phyloP scores from a whole-genome alignment of 1,140 invertebrate species.

The Tribolium madens region DNA sequence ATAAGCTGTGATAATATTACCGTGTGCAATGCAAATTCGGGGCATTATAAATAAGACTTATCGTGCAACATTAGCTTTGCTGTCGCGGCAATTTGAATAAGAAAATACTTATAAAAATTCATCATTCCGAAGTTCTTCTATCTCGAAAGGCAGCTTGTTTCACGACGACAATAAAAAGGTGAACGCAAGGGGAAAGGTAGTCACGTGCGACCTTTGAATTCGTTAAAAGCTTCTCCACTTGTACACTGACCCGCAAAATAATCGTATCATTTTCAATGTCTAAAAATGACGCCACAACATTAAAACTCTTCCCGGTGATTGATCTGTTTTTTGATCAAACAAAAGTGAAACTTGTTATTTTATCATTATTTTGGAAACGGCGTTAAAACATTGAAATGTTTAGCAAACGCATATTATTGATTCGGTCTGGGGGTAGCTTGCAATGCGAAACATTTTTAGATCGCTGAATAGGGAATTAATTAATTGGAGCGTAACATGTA shows the following conservation, averaged over 20 bases:
- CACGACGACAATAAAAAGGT: conserved; percentile 15
- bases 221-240: background rate
- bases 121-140: conserved; percentile 12
- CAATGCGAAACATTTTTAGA: background rate
- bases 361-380: background rate
- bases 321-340: background rate
- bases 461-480: background rate
- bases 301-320: background rate
- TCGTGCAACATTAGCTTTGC: conserved; percentile 16
- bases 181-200: background rate
- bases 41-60: conserved; percentile 36
- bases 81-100: conserved; percentile 26
- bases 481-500: background rate
- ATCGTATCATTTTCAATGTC: background rate
- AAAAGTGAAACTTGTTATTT: background rate
- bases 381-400: background rate
- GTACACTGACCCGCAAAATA: background rate
- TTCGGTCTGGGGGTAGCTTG: background rate
- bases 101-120: conserved; percentile 33
- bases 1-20: conserved; percentile 26
- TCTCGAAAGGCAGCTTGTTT: background rate
- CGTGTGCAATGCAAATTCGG: conserved; percentile 20
- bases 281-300: background rate
- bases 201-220: conserved; percentile 31
- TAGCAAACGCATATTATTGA: background rate